Conservation (phyloP, 2,113 vertebrate genomes). For the Colinus virginianus region DNA sequence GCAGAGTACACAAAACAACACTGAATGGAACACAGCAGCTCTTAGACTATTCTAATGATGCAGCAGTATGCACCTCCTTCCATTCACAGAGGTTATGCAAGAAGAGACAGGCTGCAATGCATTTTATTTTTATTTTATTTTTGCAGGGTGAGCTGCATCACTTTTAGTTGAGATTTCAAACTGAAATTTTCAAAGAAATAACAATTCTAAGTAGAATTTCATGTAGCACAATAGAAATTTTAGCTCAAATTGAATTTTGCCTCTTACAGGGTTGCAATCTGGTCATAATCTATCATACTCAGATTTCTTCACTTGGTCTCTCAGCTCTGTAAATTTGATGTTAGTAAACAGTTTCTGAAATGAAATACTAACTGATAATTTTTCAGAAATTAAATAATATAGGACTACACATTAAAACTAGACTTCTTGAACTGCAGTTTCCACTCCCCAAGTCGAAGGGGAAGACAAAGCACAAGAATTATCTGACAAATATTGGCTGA, state of each 20-base stretch:
- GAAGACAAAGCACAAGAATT: background rate
- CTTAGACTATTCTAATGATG: background rate
- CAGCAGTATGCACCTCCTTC: conserved; percentile 58
- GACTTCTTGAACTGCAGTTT: background rate
- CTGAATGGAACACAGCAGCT: background rate
- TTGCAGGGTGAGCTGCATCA: fast-evolving
- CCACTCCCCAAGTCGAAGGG: background rate
- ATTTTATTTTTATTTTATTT: background rate
- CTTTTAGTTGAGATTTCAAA: background rate
- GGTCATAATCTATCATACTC: background rate
- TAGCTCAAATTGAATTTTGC: background rate
- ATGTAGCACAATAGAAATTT: background rate
- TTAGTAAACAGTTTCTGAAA: background rate
- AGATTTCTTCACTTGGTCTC: background rate
- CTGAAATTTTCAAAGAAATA: background rate
- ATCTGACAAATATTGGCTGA: background rate
- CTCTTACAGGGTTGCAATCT: background rate
- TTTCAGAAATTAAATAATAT: background rate
- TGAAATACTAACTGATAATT: background rate
- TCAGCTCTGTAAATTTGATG: background rate
- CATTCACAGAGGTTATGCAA: conserved; percentile 75
- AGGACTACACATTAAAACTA: background rate
- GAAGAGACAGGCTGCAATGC: conserved; percentile 53
- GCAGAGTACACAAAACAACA: background rate
- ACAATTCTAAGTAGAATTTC: background rate